Evolutionary conservation across 2,797 vertebrate genomes (phyloP).

Genomic region (Alcedo atthis): DNA sequence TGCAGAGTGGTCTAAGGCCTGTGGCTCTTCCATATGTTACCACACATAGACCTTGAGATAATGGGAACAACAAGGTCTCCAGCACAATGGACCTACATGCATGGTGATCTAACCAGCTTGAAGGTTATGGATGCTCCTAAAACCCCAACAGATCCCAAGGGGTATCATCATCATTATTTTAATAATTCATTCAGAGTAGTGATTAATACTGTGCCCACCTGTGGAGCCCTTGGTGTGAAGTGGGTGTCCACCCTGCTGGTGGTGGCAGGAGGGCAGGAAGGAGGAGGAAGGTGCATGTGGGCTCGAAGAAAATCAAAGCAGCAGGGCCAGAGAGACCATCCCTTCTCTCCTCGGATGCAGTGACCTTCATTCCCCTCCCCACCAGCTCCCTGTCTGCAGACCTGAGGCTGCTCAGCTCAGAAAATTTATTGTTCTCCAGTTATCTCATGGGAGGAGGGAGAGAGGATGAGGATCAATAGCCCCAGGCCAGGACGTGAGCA

Average conservation of each 20-base stretch:
- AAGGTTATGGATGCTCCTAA: background rate
- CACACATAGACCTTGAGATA: background rate
- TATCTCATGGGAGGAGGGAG: background rate
- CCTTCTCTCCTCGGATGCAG: fast-evolving
- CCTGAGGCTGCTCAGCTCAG: background rate
- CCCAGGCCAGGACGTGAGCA: background rate
- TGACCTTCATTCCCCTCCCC: background rate
- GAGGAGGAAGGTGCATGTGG: background rate
- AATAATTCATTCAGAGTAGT: background rate
- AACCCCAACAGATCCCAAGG: background rate
- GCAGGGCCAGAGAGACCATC: background rate
- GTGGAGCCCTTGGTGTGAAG: background rate
- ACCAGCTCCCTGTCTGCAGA: background rate
- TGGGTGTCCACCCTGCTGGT: background rate
- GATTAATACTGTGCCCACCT: background rate
- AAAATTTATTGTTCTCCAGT: background rate
- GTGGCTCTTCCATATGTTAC: background rate
- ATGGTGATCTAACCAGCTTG: background rate
- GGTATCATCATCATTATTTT: background rate
- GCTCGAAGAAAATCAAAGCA: background rate
- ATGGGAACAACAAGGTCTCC: background rate
- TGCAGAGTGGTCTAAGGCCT: background rate
- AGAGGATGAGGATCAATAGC: background rate
- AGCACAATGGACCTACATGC: fast-evolving
- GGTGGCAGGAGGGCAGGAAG: background rate